These are phyloP conservation scores for Mamestra brassicae DNA, from an alignment of 2,888 invertebrate species.

Conservation along the genomic window DNA sequence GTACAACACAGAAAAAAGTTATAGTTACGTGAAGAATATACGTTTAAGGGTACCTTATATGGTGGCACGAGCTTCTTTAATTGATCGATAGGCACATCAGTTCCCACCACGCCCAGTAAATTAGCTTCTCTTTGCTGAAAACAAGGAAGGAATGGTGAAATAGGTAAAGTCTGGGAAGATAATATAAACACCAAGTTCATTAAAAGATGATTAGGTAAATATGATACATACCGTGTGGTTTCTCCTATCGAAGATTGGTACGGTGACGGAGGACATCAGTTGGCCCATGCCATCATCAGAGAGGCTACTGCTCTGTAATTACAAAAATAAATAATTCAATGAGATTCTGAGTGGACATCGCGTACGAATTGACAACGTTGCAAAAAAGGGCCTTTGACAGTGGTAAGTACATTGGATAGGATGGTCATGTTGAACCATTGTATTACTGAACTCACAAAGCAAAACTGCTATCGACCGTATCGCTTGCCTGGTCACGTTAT, in stretches of 20 bases:
- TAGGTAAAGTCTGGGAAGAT: not conserved
- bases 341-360: not conserved
- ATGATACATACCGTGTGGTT: slow-evolving; percentile 94
- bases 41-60: slow-evolving; percentile 93
- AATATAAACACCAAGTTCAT: not conserved
- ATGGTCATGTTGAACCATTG: not conserved
- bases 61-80: slow-evolving; percentile 98
- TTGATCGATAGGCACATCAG: slow-evolving; percentile 98
- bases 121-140: slow-evolving; percentile 96
- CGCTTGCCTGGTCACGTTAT: not conserved
- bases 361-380: not conserved
- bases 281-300: slow-evolving; percentile 94
- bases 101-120: slow-evolving; percentile 98
- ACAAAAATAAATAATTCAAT: not conserved
- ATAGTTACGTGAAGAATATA: too few relatives aligned
- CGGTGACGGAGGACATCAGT: slow-evolving; percentile 97
- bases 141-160: not conserved
- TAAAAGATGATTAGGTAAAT: not conserved
- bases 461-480: not conserved
- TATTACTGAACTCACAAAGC: not conserved
- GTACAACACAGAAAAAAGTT: not conserved
- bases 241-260: slow-evolving; percentile 98
- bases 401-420: not conserved
- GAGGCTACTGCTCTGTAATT: slow-evolving; percentile 92
- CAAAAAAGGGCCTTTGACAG: not conserved